phyloP scores from a whole-genome alignment of 2,113 vertebrate genomes.

The Redunca redunca region DNA sequence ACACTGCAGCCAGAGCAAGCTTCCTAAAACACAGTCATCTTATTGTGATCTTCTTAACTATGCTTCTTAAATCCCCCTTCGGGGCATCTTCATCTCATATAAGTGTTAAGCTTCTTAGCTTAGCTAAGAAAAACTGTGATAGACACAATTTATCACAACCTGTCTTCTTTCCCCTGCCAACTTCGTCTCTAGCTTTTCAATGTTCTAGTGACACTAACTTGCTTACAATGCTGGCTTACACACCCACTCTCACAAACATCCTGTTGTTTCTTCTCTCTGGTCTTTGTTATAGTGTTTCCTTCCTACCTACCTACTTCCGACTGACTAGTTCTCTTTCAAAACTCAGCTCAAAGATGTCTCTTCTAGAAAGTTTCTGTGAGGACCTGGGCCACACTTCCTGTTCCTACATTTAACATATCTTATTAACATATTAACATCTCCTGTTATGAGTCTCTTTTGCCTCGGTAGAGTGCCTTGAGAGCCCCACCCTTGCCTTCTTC shows the following conservation, averaged over 20 bases:
- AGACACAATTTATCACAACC: neutral
- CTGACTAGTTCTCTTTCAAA: neutral
- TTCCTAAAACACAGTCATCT: neutral
- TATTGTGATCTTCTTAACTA: neutral
- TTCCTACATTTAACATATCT: neutral
- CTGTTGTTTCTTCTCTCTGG: neutral
- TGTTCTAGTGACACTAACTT: neutral
- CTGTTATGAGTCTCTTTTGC: neutral
- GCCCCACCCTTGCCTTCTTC: neutral
- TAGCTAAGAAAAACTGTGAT: neutral
- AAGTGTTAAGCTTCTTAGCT: neutral
- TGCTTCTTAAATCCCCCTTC: neutral
- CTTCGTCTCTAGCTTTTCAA: neutral
- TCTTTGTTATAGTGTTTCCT: neutral
- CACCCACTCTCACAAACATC: neutral
- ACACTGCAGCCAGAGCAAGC: accelerated
- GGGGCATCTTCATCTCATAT: neutral
- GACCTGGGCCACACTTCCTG: neutral
- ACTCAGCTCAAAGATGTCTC: neutral
- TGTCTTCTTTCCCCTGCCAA: neutral
- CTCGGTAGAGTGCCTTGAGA: neutral
- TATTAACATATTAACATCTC: neutral
- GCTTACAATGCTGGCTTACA: neutral
- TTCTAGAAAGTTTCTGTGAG: neutral
- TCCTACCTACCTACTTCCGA: neutral